Evolutionary conservation across 1,140 invertebrate genomes (phyloP), one percentile per base, ranked within the genome.

Genomic region (Drosophila ananassae): DNA sequence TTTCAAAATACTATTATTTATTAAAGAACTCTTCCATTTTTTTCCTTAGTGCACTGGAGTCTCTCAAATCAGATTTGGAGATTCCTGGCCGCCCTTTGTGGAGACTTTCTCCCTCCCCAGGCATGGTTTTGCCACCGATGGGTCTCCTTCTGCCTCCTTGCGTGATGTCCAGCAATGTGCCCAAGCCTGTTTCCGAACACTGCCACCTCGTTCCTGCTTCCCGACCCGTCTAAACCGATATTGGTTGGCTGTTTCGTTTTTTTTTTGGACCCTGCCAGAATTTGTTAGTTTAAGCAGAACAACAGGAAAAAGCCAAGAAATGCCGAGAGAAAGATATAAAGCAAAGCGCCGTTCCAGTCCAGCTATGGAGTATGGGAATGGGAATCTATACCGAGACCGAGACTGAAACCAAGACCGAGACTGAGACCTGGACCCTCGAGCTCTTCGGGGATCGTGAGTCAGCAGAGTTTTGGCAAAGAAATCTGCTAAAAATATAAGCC

Each of bases 101-200:
- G 74, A 76, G 82, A 85, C 83, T 89, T 87, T 87, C 83, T 89
- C 83, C 83, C 72, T 74, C 53, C 46, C 24, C 24, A 46, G 44
- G 10, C 12, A 67, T 47, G 55, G 57, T 54, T 12, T 25, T 64
- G 76, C 28, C 37, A 73, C 63, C 73, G 79, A 59, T 59, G 13
- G 47, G 71, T 51, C 74, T 47, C 21, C 44, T 21, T 30, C 41
- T 53, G 69, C 77, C 83, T 89, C 64, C 79, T 89, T 75, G 83
- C 83, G 64, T 89, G 82, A 81, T 89, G 82, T 74, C 76, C 67
- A 87, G 79, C 80, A 89, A 87, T 89, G 83, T 89, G 83, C 79
- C 84, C 83, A 89, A 89, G 68, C 83, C 66, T 83, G 79, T 89
- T 89, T 82, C 34, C 37, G 37, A 7, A 25, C 41, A 41, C 54